Conservation (phyloP, 2,113 vertebrate species). For the Hippocampus zosterae region DNA sequence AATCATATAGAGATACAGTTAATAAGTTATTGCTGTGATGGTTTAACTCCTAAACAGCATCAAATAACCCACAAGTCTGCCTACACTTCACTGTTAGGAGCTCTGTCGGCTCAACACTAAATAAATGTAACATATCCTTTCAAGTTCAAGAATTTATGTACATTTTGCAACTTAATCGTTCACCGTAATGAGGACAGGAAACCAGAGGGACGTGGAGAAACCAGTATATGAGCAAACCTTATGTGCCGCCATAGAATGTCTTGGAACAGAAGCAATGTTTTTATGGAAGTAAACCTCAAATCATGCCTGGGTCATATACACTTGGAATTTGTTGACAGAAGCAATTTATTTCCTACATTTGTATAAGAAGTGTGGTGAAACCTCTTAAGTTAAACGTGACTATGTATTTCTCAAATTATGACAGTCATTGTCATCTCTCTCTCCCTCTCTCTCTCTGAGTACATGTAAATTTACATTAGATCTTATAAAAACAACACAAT, state of each 20-base stretch:
- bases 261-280: background rate
- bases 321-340: background rate
- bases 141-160: background rate
- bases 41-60: background rate
- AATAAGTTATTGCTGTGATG: background rate
- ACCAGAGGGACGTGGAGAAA: background rate
- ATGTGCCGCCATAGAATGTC: background rate
- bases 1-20: background rate
- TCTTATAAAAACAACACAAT: too few species aligned
- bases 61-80: background rate
- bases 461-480: too few species aligned
- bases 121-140: background rate
- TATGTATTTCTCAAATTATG: background rate
- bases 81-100: background rate
- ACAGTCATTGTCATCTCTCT: background rate
- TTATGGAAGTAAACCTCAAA: background rate
- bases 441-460: too few species aligned
- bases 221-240: background rate
- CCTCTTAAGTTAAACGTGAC: background rate
- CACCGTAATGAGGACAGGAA: background rate
- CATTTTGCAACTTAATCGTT: slow-evolving; percentile 1
- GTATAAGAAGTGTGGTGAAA: background rate
- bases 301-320: background rate
- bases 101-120: background rate
- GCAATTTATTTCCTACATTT: background rate